Evolutionary conservation across 1,140 invertebrate genomes (phyloP).

Genomic region (Drosophila chauvacae): DNA sequence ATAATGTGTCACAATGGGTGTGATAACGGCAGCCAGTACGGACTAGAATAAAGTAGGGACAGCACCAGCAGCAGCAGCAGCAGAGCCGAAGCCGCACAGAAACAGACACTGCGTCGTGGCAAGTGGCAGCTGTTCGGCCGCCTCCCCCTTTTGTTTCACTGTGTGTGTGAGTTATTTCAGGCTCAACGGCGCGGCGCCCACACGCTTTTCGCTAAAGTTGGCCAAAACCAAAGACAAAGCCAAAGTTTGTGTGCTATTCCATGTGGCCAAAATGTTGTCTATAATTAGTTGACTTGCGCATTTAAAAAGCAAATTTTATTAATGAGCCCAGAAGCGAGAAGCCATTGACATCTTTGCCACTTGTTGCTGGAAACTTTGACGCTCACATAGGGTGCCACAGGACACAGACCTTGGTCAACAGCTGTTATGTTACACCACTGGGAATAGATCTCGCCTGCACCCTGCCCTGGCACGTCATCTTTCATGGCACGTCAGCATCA

Average conservation of each 20-base stretch:
- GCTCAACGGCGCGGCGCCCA: slow-evolving; percentile 56
- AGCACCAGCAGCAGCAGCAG: slow-evolving; percentile 5
- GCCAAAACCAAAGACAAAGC: slow-evolving; percentile 5
- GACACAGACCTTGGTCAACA: slow-evolving; percentile 32
- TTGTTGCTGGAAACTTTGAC: slow-evolving; percentile 54
- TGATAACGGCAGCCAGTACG: slow-evolving; percentile 65
- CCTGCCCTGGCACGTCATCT: slow-evolving; percentile 61
- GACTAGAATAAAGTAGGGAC: slow-evolving; percentile 54
- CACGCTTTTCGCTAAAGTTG: slow-evolving; percentile 50
- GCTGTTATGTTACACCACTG: slow-evolving; percentile 47
- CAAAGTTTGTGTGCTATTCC: slow-evolving; percentile 14
- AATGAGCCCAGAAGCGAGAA: slow-evolving; percentile 29
- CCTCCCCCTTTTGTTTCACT: slow-evolving; percentile 1
- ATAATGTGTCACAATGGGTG: slow-evolving; percentile 78
- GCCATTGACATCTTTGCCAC: slow-evolving; percentile 27
- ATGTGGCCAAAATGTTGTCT: slow-evolving; percentile 52
- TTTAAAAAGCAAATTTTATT: slow-evolving; percentile 61
- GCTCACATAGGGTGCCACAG: neutral
- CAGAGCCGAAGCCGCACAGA: slow-evolving; percentile 51
- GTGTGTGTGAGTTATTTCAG: slow-evolving; percentile 49
- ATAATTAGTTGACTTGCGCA: slow-evolving; percentile 65
- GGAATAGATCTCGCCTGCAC: slow-evolving; percentile 1
- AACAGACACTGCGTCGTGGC: slow-evolving; percentile 60
- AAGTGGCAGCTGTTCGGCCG: slow-evolving; percentile 46
- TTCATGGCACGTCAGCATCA: slow-evolving; percentile 57